Conservation (phyloP, 2,797 vertebrate genomes). For the Phataginus tetradactyla region DNA sequence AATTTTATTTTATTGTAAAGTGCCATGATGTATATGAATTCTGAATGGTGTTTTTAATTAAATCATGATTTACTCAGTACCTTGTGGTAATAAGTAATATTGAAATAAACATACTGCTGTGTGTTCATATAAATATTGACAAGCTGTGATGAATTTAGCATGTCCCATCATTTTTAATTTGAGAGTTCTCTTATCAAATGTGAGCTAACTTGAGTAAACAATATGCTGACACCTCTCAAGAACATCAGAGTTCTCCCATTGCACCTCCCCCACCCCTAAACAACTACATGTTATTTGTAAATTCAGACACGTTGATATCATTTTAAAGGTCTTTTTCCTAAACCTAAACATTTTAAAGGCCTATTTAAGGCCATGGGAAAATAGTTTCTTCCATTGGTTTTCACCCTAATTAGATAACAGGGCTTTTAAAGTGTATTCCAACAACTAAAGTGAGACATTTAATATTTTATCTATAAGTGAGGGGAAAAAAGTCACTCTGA, state of each 20-base stretch:
- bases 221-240: neutral
- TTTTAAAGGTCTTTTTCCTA: conserved; percentile 3
- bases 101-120: neutral
- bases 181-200: neutral
- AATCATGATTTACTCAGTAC: neutral
- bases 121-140: conserved; percentile 7
- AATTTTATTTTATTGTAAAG: neutral
- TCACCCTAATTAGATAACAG: conserved; percentile 1
- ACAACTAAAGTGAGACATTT: neutral
- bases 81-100: neutral
- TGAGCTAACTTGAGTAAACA: neutral
- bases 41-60: neutral
- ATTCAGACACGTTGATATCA: neutral
- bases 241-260: neutral
- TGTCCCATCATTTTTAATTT: neutral
- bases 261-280: neutral
- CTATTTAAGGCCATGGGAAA: neutral
- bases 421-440: neutral
- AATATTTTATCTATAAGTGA: neutral
- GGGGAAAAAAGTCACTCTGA: neutral
- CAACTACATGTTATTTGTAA: conserved; percentile 1
- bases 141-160: neutral
- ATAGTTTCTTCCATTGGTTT: neutral
- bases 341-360: conserved; percentile 6
- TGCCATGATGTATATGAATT: neutral